phyloP scores from a whole-genome alignment of 2,113 vertebrate species.

The Anolis carolinensis region DNA sequence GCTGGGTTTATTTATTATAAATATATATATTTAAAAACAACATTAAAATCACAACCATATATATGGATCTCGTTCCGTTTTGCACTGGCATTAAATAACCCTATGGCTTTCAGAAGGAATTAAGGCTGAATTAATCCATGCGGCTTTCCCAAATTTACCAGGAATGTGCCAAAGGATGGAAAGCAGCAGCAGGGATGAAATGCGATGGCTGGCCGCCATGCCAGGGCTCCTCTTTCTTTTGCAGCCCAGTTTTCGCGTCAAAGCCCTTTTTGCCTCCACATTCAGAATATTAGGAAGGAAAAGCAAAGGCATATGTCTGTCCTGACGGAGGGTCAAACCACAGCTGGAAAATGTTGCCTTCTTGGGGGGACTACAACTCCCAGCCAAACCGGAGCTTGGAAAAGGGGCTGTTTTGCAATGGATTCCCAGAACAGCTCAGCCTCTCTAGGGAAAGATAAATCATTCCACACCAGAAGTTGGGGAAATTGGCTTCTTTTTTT shows the following conservation, averaged over 20 bases:
- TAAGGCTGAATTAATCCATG: accelerated
- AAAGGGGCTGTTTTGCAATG: too few relatives aligned
- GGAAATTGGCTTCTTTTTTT: too few relatives aligned
- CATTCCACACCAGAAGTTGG: too few relatives aligned
- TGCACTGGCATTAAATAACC: neutral
- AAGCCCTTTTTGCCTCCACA: too few relatives aligned
- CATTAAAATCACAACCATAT: neutral
- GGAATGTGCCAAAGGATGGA: neutral
- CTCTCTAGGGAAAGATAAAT: too few relatives aligned
- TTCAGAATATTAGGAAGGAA: too few relatives aligned
- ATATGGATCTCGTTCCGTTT: neutral
- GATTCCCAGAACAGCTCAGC: too few relatives aligned
- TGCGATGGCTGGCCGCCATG: neutral
- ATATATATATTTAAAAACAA: neutral
- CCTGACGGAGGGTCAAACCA: too few relatives aligned
- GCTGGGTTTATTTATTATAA: neutral
- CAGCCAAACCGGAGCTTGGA: too few relatives aligned
- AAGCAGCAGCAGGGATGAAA: accelerated
- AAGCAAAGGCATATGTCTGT: too few relatives aligned
- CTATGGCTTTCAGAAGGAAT: neutral
- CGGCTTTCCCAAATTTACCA: neutral
- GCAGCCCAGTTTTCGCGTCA: neutral
- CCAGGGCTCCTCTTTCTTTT: neutral
- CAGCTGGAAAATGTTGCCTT: too few relatives aligned
- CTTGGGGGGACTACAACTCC: too few relatives aligned